These are phyloP conservation scores for Listronotus oregonensis DNA, from an alignment of 1,140 invertebrate species.

Conservation along the genomic window DNA sequence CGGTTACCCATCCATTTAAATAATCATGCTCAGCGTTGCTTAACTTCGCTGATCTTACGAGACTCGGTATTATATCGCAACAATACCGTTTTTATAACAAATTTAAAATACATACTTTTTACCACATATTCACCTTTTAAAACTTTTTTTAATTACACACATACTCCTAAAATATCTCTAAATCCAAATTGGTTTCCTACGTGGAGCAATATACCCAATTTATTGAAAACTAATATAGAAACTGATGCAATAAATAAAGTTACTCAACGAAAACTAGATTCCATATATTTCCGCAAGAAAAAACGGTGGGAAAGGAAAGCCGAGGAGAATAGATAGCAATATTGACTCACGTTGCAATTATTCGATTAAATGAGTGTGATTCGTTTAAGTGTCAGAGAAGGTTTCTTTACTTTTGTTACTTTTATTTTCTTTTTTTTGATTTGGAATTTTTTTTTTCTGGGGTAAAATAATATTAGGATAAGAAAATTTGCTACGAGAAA, in stretches of 20 bases:
- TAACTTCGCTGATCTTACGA: no score
- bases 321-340: conserved; percentile 33
- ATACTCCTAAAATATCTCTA: neutral
- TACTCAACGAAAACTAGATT: conserved; percentile 5
- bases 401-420: conserved; percentile 14
- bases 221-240: conserved; percentile 17
- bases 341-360: conserved; percentile 42
- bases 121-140: no score
- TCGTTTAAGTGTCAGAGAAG: conserved; percentile 31
- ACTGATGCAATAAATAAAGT: conserved; percentile 14
- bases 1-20: no score
- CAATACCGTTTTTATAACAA: no score
- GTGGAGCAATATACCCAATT: conserved; percentile 6
- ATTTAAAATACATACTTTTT: no score
- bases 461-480: no score
- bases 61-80: no score
- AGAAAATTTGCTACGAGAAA: no score
- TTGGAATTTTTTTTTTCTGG: conserved; percentile 4
- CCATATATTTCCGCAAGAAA: conserved; percentile 8
- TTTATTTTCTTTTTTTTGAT: neutral
- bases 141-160: neutral
- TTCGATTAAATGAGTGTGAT: conserved; percentile 41
- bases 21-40: no score
- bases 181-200: neutral
- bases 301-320: conserved; percentile 15